phyloP scores from a whole-genome alignment of 1,140 invertebrate genomes.

The Brachionus asplanchnoidis region DNA sequence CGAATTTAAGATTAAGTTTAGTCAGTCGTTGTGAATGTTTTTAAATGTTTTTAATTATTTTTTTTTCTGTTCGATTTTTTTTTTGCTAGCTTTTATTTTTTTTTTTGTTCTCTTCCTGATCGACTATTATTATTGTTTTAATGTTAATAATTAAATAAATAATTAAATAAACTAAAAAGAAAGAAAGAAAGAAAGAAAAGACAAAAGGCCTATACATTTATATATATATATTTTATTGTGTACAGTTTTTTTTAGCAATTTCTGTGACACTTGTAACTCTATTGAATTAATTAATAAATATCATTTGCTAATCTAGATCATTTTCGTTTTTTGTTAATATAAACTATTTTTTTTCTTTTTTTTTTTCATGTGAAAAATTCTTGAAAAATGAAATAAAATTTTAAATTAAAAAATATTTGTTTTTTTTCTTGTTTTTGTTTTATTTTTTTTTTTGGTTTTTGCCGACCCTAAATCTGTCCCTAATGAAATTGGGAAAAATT shows the following conservation, averaged over 20 bases:
- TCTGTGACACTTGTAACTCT: background rate
- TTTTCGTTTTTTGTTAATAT: background rate
- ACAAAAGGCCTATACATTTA: background rate
- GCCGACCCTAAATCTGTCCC: background rate
- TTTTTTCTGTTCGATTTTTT: background rate
- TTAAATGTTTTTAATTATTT: background rate
- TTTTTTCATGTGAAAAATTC: background rate
- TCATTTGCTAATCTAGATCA: background rate
- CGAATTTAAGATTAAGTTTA: conserved; percentile 16
- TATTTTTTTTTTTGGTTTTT: background rate
- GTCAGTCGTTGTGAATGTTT: background rate
- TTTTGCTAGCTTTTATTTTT: background rate
- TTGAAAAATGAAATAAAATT: background rate
- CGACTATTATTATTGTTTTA: background rate
- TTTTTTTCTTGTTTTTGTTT: too few relatives aligned
- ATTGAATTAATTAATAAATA: too few relatives aligned
- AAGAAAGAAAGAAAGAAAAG: too few relatives aligned
- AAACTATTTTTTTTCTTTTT: background rate
- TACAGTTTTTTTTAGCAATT: background rate
- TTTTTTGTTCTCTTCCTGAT: background rate
- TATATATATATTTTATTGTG: background rate
- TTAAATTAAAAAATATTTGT: background rate
- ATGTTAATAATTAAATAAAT: background rate
- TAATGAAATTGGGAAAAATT: background rate
- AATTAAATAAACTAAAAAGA: too few relatives aligned